Evolutionary conservation across 2,797 vertebrate species (phyloP).

Genomic region (Psittacula echo): DNA sequence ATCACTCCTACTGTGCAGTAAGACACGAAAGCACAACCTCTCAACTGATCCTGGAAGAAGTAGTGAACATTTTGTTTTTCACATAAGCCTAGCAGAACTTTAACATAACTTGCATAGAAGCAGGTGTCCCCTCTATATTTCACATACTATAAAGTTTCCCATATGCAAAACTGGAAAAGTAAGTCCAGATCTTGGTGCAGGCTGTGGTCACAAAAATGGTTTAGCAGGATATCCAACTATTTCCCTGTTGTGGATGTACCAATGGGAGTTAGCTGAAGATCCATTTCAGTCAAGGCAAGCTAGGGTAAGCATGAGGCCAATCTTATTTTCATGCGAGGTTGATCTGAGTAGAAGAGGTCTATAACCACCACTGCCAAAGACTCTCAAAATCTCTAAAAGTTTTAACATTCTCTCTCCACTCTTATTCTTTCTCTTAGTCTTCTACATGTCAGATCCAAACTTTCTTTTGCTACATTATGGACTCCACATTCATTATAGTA

Average conservation of each 20-base stretch:
- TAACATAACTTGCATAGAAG: not conserved
- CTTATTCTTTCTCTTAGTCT: not conserved
- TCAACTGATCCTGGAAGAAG: not conserved
- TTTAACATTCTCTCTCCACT: not conserved
- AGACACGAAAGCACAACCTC: not conserved
- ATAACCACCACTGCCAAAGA: not conserved
- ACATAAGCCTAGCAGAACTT: not conserved
- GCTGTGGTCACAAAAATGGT: not conserved
- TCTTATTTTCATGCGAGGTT: not conserved
- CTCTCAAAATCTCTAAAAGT: not conserved
- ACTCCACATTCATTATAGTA: not conserved
- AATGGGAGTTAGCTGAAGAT: not conserved
- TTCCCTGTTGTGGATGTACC: not conserved
- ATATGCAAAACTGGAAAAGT: not conserved
- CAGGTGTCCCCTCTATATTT: not conserved
- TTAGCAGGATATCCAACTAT: constrained; percentile 1
- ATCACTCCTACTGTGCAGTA: not conserved
- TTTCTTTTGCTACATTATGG: not conserved
- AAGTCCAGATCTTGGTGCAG: not conserved
- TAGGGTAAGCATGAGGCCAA: not conserved
- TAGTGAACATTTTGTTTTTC: constrained; percentile 13
- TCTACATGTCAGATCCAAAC: not conserved
- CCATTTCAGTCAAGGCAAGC: not conserved
- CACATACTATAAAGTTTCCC: not conserved
- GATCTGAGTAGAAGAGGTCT: not conserved